Percentiles rank a stretch among this genome's conserved stretches.
Evolutionary conservation across 2,797 vertebrate genomes (phyloP).

Genomic region (Platyrinchus mystaceus): DNA sequence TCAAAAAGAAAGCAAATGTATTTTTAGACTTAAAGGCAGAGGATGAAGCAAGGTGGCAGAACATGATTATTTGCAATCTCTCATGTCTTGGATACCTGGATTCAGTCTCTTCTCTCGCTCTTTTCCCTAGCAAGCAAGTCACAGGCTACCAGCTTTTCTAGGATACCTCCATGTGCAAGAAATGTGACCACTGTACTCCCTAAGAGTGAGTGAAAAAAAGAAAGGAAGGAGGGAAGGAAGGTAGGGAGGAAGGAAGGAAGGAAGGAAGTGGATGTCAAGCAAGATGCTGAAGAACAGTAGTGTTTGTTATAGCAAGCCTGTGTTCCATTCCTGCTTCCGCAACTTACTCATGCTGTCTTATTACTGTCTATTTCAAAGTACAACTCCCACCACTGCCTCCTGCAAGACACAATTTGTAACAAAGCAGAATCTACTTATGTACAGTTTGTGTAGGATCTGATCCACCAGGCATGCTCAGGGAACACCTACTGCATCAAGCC

Average conservation of each 20-base stretch:
- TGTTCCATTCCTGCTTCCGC: background rate
- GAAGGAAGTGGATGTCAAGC: background rate
- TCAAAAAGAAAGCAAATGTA: background rate
- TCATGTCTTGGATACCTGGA: background rate
- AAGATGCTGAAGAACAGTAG: background rate
- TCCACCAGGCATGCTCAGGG: background rate
- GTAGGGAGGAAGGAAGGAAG: too few species aligned
- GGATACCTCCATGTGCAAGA: background rate
- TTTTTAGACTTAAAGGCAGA: background rate
- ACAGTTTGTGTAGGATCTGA: background rate
- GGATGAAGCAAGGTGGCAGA: background rate
- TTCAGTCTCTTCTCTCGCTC: background rate
- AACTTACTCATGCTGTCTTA: background rate
- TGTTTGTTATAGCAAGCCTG: background rate
- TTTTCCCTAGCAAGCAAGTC: background rate
- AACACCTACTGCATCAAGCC: background rate
- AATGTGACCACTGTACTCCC: background rate
- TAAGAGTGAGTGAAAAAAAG: background rate
- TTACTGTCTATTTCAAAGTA: background rate
- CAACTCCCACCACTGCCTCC: conserved; percentile 3
- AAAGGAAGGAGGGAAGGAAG: too few species aligned
- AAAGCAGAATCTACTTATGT: background rate
- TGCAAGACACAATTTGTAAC: background rate
- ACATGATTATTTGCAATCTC: background rate
- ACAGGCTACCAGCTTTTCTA: background rate